These are phyloP conservation scores for Pimephales promelas DNA, from an alignment of 2,113 vertebrate species.

Conservation along the genomic window DNA sequence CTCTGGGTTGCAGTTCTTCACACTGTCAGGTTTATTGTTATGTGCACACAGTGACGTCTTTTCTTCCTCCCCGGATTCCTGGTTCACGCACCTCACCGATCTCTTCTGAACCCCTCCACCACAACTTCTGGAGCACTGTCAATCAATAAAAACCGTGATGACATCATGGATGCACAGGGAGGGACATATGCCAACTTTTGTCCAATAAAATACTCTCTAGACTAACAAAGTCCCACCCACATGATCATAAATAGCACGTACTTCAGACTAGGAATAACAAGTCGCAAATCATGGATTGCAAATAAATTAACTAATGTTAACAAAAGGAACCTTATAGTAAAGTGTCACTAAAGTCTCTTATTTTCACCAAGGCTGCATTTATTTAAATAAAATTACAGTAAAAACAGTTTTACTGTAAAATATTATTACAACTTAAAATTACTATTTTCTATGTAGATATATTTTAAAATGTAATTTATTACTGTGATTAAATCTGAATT, in stretches of 20 bases:
- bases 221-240: neutral
- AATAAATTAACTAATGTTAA: neutral
- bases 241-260: neutral
- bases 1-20: conserved; percentile 70
- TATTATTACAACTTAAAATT: too few species aligned
- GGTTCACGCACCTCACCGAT: conserved; percentile 65
- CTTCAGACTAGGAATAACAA: neutral
- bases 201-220: neutral
- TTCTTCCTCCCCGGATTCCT: conserved; percentile 61
- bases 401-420: too few species aligned
- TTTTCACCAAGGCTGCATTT: too few species aligned
- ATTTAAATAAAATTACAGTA: too few species aligned
- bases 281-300: neutral
- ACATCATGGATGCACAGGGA: neutral
- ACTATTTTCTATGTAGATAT: too few species aligned
- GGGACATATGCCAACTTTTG: neutral
- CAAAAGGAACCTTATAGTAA: too few species aligned
- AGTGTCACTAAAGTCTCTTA: too few species aligned
- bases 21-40: conserved; percentile 66
- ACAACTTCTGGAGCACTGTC: conserved; percentile 74
- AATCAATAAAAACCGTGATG: conserved; percentile 29
- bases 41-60: conserved; percentile 68
- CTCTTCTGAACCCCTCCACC: conserved; percentile 73
- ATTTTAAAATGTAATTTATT: too few species aligned
- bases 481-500: too few species aligned